Percentiles rank a stretch among this genome's conserved stretches.
Conservation (phyloP, 2,113 vertebrate species). For the Pristiophorus japonicus region DNA sequence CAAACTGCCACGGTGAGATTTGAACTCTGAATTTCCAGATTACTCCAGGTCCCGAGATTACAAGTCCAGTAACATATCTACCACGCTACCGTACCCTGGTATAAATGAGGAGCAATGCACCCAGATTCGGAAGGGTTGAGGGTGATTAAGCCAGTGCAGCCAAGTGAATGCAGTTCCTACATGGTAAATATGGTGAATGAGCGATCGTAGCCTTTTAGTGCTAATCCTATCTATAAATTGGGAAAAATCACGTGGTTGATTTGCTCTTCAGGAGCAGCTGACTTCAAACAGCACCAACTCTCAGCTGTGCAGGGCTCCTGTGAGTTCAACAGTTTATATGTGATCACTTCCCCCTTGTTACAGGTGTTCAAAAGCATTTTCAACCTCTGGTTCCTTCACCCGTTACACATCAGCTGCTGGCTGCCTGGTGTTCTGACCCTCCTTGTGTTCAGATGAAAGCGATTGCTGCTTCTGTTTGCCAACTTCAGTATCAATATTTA, state of each 20-base stretch:
- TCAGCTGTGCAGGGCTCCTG: background rate
- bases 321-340: background rate
- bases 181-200: background rate
- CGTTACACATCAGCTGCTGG: background rate
- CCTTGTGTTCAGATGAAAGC: background rate
- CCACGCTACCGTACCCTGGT: background rate
- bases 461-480: background rate
- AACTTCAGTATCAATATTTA: background rate
- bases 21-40: background rate
- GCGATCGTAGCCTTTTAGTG: background rate
- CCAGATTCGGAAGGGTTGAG: too few relatives aligned
- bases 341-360: background rate
- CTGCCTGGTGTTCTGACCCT: background rate
- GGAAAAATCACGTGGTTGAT: background rate
- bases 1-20: background rate
- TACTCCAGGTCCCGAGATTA: background rate
- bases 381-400: background rate
- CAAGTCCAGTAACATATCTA: background rate
- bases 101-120: too few relatives aligned
- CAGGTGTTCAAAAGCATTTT: background rate
- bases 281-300: background rate
- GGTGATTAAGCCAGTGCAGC: too few relatives aligned
- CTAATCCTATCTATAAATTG: background rate
- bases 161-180: background rate
- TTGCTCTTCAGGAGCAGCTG: background rate